A percentile compares a stretch with the other conserved stretches of the same genome.
Conservation (phyloP, 1,140 invertebrate genomes). For the Cyclina sinensis region DNA sequence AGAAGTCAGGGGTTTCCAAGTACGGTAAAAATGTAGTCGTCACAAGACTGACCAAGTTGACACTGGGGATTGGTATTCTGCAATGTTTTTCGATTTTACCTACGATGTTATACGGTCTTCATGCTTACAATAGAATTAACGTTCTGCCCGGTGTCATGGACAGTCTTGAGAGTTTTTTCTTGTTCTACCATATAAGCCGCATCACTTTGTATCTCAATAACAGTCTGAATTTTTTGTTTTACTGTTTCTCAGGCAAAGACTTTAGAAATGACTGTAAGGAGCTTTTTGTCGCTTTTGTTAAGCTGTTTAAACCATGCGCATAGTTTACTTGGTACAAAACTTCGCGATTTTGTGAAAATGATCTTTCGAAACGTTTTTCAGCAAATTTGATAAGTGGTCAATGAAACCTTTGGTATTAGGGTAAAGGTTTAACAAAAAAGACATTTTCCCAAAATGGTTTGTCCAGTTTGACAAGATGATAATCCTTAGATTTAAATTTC, state of each 20-base stretch:
- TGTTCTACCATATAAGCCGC: not conserved
- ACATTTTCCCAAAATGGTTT: no score
- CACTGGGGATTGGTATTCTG: not conserved
- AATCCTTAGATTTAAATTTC: no score
- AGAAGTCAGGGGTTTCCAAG: not conserved
- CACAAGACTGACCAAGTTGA: not conserved
- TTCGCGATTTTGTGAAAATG: no score
- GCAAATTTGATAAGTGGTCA: no score
- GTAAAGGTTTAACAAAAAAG: no score
- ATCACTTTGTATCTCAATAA: not conserved
- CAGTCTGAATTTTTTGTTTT: not conserved
- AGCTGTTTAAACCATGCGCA: no score
- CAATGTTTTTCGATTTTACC: not conserved
- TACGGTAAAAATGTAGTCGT: not conserved
- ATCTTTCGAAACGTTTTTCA: no score
- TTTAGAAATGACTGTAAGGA: not conserved
- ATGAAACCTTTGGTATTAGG: no score
- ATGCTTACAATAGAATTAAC: not conserved
- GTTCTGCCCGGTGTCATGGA: not conserved
- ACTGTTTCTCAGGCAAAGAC: not conserved
- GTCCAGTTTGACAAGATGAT: no score
- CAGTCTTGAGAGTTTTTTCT: not conserved
- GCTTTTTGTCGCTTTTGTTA: no score
- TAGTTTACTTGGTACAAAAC: no score
- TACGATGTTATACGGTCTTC: not conserved